Evolutionary conservation across 2,113 vertebrate genomes (phyloP).

Genomic region (Brachypteracias leptosomus): DNA sequence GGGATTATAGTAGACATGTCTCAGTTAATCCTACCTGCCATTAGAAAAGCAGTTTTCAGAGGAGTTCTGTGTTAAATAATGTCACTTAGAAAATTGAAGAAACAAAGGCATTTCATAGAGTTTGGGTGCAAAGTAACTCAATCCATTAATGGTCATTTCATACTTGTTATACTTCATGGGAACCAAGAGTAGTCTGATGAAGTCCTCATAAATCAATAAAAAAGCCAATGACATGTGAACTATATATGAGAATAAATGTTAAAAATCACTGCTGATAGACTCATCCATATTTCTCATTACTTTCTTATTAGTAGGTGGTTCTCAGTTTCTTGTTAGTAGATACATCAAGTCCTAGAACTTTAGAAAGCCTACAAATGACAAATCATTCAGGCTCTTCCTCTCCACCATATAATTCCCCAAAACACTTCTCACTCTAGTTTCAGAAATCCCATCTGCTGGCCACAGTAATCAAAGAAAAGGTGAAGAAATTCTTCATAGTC

Average conservation of each 20-base stretch:
- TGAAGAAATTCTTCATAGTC: neutral
- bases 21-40: neutral
- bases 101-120: neutral
- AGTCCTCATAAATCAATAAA: neutral
- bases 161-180: neutral
- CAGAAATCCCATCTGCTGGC: neutral
- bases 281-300: neutral
- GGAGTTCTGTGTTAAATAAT: neutral
- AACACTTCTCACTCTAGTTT: neutral
- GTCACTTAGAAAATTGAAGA: neutral
- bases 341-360: neutral
- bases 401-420: neutral
- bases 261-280: neutral
- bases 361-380: neutral
- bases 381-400: neutral
- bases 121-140: neutral
- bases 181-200: neutral
- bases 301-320: neutral
- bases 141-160: neutral
- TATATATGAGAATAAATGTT: neutral
- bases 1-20: neutral
- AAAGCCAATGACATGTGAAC: neutral
- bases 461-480: neutral
- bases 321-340: neutral
- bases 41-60: neutral